Evolutionary conservation across 35 echinoderm and acorn worm species (phyloP).

Genomic region (Chiridota heheva): DNA sequence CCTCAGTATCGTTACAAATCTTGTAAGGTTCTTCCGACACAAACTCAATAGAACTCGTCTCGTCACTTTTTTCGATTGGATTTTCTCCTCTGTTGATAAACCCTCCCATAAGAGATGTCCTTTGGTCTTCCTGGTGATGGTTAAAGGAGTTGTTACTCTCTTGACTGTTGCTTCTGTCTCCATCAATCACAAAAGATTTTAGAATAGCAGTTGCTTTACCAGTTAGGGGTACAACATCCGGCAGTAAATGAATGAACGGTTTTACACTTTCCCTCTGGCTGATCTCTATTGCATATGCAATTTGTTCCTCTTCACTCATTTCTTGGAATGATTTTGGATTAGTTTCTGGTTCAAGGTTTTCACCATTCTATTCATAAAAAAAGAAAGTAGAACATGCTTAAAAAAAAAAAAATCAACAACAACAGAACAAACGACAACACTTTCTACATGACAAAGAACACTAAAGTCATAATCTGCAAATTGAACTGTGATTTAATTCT

Average conservation of each 20-base stretch:
- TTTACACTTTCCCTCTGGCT: conserved; percentile 54
- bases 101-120: neutral
- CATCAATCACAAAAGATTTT: neutral
- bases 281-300: conserved; percentile 66
- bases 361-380: too few species aligned
- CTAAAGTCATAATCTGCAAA: too few species aligned
- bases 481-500: too few species aligned
- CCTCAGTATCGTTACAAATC: conserved; percentile 2
- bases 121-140: neutral
- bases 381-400: too few species aligned
- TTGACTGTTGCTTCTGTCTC: neutral
- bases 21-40: neutral
- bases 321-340: conserved; percentile 7
- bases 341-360: too few species aligned
- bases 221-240: too few species aligned
- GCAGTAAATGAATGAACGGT: too few species aligned
- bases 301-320: conserved; percentile 89
- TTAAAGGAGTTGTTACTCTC: neutral
- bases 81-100: too few species aligned
- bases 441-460: too few species aligned
- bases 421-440: neutral
- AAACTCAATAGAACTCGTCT: neutral
- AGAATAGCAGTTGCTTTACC: neutral
- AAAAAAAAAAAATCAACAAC: neutral
- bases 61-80: too few species aligned